Base-by-base conservation (phyloP, 2,888 invertebrate species). In the Spialia ferax region DNA sequence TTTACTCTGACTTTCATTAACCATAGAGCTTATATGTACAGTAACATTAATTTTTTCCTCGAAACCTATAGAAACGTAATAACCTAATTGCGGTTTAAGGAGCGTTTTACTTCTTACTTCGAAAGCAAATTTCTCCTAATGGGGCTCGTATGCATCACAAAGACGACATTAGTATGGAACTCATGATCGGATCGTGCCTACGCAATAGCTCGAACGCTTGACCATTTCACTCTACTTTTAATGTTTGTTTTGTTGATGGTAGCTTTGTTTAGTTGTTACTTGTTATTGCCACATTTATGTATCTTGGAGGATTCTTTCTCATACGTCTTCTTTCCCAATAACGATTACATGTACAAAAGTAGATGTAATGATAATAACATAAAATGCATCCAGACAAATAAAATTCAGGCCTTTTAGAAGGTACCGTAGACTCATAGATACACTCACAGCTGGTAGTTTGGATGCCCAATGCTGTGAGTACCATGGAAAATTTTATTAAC, bases 121-220 rank as follows among this genome's bases (percentile, higher is more conserved):
- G 77, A 86, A 87, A 86, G 87, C 83, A 82, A 87, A 84, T 88
- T 89, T 88, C 88, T 80, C 82, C 80, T 81, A 85, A 82, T 82
- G 80, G 78, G 79, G 71, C 81, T 80, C 84, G 83, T 86, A n/a
- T 42, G 42, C 42, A 85, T 86, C 80, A 78, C 78, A 81, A 86
- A 65, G 56, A 68, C 69, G 22, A 56, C 72, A 72, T 73, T 73
- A 71, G 73, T 75, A 73, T 73, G 74, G 63, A 54, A 52, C 62
- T 18, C 38, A 50, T 35, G 62, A 35, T 4, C 52, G 54, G 18
- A 18, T 54, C 63, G 54, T 63, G 54, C 38, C 63, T 42, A 68
- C 63, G 64, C 63, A 68, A 69, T 50, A 32, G 20, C 59, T 56
- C 70, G 52, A 67, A 55, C 20, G 63, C 62, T 63, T 63, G 70